Percentiles rank a stretch among this genome's conserved stretches.
Conservation (phyloP, 2,113 vertebrate genomes). For the Picathartes gymnocephalus region DNA sequence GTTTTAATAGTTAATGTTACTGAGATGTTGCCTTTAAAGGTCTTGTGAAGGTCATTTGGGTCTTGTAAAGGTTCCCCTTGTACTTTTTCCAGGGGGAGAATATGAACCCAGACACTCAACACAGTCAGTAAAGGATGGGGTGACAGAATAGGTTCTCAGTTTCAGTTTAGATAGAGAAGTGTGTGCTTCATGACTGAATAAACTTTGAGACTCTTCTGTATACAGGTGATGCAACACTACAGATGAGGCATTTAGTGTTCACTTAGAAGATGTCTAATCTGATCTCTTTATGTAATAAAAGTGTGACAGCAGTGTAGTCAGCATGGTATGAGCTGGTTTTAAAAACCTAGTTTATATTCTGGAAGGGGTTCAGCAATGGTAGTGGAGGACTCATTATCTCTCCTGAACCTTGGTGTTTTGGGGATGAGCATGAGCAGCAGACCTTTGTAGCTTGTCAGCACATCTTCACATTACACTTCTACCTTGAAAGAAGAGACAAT, state of each 20-base stretch:
- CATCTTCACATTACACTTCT: rapidly evolving
- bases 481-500: neutral
- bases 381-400: neutral
- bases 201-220: neutral
- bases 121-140: neutral
- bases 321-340: neutral
- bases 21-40: neutral
- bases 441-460: neutral
- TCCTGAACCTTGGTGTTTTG: neutral
- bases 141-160: neutral
- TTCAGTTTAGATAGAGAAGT: neutral
- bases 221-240: neutral
- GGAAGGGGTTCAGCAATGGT: neutral
- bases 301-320: neutral
- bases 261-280: neutral
- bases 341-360: neutral
- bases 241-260: neutral
- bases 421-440: neutral
- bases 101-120: neutral
- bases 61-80: neutral
- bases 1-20: neutral
- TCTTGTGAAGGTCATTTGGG: neutral
- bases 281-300: neutral
- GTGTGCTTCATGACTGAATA: neutral
- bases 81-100: neutral